Base-by-base conservation (phyloP, 2,113 vertebrate species). In the Campylomormyrus numenius region DNA sequence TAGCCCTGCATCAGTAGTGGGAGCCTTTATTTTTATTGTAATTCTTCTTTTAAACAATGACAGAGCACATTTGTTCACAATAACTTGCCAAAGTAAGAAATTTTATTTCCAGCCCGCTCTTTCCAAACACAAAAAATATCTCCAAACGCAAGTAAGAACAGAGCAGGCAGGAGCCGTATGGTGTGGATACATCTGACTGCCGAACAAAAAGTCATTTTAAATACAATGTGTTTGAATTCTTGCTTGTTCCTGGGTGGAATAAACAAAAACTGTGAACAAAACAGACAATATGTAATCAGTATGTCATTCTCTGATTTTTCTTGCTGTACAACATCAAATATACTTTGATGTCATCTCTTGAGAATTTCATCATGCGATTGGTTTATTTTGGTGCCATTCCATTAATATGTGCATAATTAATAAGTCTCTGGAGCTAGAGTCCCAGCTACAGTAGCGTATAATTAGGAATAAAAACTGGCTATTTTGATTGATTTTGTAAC, bases 321-420 rank as follows among this genome's bases (percentile, higher is more conserved):
- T 35, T 53, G 49, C 48, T 48, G 11, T 83, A 53, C 19, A 58
- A 89, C 27, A 89, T 89, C 88, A 84, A 45, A 53, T 53, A 85
- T 85, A 46, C 80, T 85, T 89, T 62, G 48, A 89, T 85, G 89
- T 58, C 13, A 15, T 85, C 80, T 89, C 21, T 58, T 84, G 27
- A 27, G 19, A 83, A 83, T 21, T 49, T 35, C 31, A 10, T 52
- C 74, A 45, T 17, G 39, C 10, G 88, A 89, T 83, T 53, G n/a
- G 70, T 56, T 74, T 53, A 53, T 49, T n/a, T 56, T 84, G 27
- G 49, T 89, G 48, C 50, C 7, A 4, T 35, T 6, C 13, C 45
- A 24, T 89, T 85, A 85, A 85, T 89, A 85, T 66, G 80, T 85
- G 27, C 39, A 62, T 89, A 85, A 89, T 62, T 89, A 31, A 56